Evolutionary conservation across 2,113 vertebrate species (phyloP).

Genomic region (Lepus timidus): DNA sequence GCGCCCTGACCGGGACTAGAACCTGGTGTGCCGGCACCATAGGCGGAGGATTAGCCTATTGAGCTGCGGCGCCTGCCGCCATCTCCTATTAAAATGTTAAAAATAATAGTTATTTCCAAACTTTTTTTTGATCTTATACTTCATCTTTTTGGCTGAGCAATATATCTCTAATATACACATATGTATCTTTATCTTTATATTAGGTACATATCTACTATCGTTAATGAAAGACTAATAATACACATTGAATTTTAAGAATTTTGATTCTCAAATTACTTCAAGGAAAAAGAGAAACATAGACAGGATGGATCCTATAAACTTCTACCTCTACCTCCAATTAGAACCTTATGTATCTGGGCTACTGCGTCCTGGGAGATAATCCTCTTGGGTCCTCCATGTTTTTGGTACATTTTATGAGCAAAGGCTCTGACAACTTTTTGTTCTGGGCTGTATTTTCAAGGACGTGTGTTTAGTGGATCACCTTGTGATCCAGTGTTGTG

Average conservation of each 20-base stretch:
- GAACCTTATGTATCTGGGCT: neutral
- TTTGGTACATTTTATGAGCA: neutral
- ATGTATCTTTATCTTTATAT: neutral
- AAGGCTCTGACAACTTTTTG: neutral
- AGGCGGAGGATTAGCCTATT: too few relatives aligned
- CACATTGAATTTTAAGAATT: neutral
- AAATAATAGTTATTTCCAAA: neutral
- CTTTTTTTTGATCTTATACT: neutral
- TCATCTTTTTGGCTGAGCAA: neutral
- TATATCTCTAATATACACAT: neutral
- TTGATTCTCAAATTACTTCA: neutral
- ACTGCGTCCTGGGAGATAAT: neutral
- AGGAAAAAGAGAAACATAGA: neutral
- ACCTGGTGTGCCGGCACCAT: too few relatives aligned
- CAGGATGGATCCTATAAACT: neutral
- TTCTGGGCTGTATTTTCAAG: neutral
- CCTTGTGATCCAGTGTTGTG: neutral
- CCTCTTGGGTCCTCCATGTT: neutral
- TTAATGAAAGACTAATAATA: constrained; percentile 1
- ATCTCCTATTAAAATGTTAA: too few relatives aligned
- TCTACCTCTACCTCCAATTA: neutral
- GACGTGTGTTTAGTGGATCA: neutral
- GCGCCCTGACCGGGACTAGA: too few relatives aligned
- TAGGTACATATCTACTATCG: neutral
- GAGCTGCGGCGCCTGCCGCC: too few relatives aligned